phyloP scores from a whole-genome alignment of 2,888 invertebrate species.

The Platycnemis pennipes region DNA sequence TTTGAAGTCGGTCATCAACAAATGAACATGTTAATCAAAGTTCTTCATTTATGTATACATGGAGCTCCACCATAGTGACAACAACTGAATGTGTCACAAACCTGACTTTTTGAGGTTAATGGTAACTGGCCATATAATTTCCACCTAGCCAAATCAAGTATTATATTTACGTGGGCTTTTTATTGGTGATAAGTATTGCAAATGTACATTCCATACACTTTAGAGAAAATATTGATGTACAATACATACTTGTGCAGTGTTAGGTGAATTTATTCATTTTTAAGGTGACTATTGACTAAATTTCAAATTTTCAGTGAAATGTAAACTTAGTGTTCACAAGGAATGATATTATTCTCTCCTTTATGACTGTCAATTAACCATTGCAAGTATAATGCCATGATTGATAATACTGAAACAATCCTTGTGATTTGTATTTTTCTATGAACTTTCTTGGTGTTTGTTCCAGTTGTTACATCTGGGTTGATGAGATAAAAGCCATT shows the following conservation, averaged over 20 bases:
- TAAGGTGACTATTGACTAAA: neutral
- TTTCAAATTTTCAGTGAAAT: neutral
- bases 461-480: neutral
- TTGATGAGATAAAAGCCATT: neutral
- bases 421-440: slow-evolving; percentile 18
- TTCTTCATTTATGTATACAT: too few relatives aligned
- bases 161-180: neutral
- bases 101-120: neutral
- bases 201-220: neutral
- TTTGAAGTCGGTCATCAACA: too few relatives aligned
- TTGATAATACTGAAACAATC: neutral
- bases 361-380: neutral
- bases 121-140: neutral
- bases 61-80: too few relatives aligned
- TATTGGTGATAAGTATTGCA: neutral
- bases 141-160: neutral
- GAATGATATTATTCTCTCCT: neutral
- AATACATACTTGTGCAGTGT: neutral
- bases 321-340: neutral
- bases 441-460: neutral
- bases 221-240: neutral
- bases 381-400: neutral
- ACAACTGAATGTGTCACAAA: too few relatives aligned
- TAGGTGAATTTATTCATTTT: neutral
- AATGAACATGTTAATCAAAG: too few relatives aligned